These are phyloP conservation scores for Cygnus atratus DNA, from an alignment of 2,113 vertebrate genomes.

Conservation along the genomic window DNA sequence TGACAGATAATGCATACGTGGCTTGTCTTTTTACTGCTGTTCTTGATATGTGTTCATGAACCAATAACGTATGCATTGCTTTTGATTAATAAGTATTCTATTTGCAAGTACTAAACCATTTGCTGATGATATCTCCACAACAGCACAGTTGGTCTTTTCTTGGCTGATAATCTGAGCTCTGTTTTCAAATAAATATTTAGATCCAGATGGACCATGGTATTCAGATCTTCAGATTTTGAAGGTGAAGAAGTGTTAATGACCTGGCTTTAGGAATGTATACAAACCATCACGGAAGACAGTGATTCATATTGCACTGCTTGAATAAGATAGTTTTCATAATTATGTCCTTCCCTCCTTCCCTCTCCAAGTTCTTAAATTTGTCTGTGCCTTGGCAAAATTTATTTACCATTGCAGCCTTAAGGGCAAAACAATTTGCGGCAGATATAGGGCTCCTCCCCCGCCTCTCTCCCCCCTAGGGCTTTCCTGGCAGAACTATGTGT, in stretches of 20 bases:
- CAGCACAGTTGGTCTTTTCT: not conserved
- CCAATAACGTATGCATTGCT: not conserved
- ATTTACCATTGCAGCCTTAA: not conserved
- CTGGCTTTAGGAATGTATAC: not conserved
- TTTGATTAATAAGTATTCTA: not conserved
- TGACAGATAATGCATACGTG: not conserved
- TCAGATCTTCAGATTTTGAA: not conserved
- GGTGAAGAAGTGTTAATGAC: not conserved
- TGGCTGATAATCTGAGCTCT: not conserved
- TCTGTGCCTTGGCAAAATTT: not conserved
- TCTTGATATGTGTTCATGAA: not conserved
- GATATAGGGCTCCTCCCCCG: not conserved
- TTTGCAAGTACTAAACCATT: not conserved
- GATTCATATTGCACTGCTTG: not conserved
- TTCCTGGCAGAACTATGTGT: conserved; percentile 3
- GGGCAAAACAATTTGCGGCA: not conserved
- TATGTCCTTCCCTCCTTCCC: not conserved
- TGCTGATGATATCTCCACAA: not conserved
- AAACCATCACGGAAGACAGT: not conserved
- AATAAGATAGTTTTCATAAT: not conserved
- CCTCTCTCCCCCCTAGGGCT: not conserved
- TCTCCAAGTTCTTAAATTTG: not conserved
- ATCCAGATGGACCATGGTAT: not conserved
- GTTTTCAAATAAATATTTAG: not conserved
- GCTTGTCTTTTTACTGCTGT: not conserved